These are phyloP conservation scores for Diadromus collaris DNA, from an alignment of 2,888 invertebrate species.

Conservation along the genomic window DNA sequence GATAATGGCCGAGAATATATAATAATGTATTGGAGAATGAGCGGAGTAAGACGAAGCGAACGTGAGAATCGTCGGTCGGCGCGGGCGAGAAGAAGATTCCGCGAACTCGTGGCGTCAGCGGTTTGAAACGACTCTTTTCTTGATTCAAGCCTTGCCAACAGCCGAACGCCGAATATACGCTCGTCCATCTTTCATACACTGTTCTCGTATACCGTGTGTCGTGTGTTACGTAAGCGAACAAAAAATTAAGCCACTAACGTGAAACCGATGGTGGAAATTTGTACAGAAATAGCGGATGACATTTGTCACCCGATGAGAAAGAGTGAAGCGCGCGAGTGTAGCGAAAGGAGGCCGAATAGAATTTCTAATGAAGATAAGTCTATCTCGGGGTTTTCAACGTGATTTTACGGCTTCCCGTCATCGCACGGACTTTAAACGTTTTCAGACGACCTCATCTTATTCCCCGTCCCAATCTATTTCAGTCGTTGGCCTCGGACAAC, in stretches of 20 bases:
- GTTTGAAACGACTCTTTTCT: constrained; percentile 19
- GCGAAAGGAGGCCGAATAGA: not conserved
- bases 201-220: not conserved
- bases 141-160: constrained; percentile 4
- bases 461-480: not conserved
- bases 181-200: not conserved
- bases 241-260: not conserved
- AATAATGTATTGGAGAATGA: constrained; percentile 37
- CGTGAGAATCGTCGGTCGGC: constrained; percentile 24
- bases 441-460: not conserved
- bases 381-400: not conserved
- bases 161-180: not conserved
- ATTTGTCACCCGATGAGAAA: not conserved
- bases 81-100: constrained; percentile 19
- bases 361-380: constrained; percentile 24
- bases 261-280: not conserved
- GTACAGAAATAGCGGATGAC: not conserved
- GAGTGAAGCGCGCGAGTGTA: not conserved
- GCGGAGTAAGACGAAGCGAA: not conserved
- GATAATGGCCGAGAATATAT: constrained; percentile 52
- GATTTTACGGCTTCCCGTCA: constrained; percentile 15
- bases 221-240: not conserved
- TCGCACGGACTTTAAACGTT: constrained; percentile 26
- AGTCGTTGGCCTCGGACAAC: not conserved
- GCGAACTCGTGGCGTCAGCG: constrained; percentile 7